phyloP scores from a whole-genome alignment of 2,113 vertebrate genomes.

The Chauna torquata region DNA sequence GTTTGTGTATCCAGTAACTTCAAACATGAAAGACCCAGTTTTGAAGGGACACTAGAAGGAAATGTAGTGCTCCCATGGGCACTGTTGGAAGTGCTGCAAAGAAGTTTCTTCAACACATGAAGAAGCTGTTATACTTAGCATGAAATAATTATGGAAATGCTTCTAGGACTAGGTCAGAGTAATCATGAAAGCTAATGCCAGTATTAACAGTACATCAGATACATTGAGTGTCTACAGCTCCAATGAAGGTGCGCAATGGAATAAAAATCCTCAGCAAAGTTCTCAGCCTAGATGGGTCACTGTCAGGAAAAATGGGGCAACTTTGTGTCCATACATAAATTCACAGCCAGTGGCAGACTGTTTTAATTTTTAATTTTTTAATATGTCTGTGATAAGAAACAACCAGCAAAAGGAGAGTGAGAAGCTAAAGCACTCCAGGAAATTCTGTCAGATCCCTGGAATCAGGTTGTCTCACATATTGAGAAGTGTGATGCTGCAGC shows the following conservation, averaged over 20 bases:
- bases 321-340: background rate
- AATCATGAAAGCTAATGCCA: background rate
- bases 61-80: background rate
- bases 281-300: background rate
- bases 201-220: background rate
- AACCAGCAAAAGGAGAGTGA: slow-evolving; percentile 19
- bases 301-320: background rate
- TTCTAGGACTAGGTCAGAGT: background rate
- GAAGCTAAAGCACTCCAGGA: slow-evolving; percentile 24
- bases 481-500: slow-evolving; percentile 37
- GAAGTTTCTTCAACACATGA: background rate
- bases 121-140: background rate
- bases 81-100: background rate
- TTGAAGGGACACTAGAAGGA: background rate
- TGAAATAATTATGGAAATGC: slow-evolving; percentile 12
- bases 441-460: slow-evolving; percentile 25
- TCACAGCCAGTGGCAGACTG: background rate
- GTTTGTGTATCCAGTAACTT: fast-evolving
- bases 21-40: background rate
- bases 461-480: background rate
- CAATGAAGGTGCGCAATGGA: background rate
- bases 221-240: background rate
- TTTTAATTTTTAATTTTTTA: no score
- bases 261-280: background rate
- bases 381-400: background rate